Base-by-base conservation (phyloP, 2,797 vertebrate species). In the Danionella dracula region DNA sequence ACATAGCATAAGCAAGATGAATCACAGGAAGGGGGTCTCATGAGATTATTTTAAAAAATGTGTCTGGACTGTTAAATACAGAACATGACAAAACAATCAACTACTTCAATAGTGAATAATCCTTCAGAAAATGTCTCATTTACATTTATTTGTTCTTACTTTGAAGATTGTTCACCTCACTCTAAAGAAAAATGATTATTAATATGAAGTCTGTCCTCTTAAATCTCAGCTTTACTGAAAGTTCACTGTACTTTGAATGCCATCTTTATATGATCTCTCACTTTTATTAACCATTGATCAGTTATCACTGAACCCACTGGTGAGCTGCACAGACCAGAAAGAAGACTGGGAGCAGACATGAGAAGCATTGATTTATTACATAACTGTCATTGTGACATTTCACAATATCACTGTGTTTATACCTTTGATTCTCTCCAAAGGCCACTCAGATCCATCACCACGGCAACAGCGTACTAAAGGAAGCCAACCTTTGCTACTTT, bases 331-430 rank as follows among this genome's bases (percentile, higher is more conserved):
- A 8, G 5, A 44, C 19, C 19, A 78, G 66, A 72, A 46, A 69
- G 68, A 23, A 40, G 29, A 68, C 29, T 10, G 4, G 10, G 38
- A 44, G 32, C 48, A 72, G 32, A 50, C 6, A 57, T n/a, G 15
- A 46, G 21, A n/a, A 38, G 15, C 32, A 82, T 81, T 75, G 82
- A 86, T 85, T 85, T 76, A 77, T 81, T 81, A 74, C 76, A 76
- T 76, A 77, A 81, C 35, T 49, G 31, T 29, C 64, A 76, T 77
- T 78, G 80, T 85, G 82, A 81, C 83, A 82, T 87, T 84, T 81
- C 63, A 67, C 70, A 56, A 75, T 74, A 73, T 68, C 68, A 78
- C 74, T 75, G 48, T 68, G 79, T 75, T 82, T 78, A 78, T 62
- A 78, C 75, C 78, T 81, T 46, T 79, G 75, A 74, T 72, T 76